Percentiles rank a stretch among this genome's conserved stretches.
phyloP scores from a whole-genome alignment of 2,797 vertebrate genomes.

The Intellagama lesueurii region DNA sequence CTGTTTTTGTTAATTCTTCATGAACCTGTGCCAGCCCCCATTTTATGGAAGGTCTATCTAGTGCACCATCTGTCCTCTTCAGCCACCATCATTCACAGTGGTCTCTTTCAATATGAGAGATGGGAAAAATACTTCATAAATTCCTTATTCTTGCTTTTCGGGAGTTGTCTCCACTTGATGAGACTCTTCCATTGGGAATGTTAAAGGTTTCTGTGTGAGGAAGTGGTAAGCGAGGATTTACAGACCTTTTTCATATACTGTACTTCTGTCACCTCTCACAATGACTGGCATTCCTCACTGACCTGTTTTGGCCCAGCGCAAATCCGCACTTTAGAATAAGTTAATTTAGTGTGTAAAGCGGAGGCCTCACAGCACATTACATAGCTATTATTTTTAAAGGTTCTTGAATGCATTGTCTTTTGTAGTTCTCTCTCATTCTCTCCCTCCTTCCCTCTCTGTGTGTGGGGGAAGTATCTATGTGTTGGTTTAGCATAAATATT shows the following conservation, averaged over 20 bases:
- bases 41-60: background rate
- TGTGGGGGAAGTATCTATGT: background rate
- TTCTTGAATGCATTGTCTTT: constrained; percentile 46
- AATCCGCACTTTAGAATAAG: background rate
- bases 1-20: background rate
- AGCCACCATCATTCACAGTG: background rate
- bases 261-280: background rate
- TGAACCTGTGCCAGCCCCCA: background rate
- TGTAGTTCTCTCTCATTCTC: constrained; percentile 31
- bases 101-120: background rate
- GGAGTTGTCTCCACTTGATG: too few relatives aligned
- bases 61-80: background rate
- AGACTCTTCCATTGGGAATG: too few relatives aligned
- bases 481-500: constrained; percentile 66
- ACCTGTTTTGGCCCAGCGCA: background rate
- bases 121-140: too few relatives aligned
- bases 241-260: background rate
- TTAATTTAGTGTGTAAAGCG: background rate
- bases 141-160: too few relatives aligned
- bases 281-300: background rate
- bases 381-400: constrained; percentile 35
- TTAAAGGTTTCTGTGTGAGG: too few relatives aligned
- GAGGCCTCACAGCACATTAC: background rate
- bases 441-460: too few relatives aligned
- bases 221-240: background rate